A percentile compares a stretch with the other conserved stretches of the same genome.
phyloP scores from a whole-genome alignment of 2,113 vertebrate species.

The Zosterops pallidus region DNA sequence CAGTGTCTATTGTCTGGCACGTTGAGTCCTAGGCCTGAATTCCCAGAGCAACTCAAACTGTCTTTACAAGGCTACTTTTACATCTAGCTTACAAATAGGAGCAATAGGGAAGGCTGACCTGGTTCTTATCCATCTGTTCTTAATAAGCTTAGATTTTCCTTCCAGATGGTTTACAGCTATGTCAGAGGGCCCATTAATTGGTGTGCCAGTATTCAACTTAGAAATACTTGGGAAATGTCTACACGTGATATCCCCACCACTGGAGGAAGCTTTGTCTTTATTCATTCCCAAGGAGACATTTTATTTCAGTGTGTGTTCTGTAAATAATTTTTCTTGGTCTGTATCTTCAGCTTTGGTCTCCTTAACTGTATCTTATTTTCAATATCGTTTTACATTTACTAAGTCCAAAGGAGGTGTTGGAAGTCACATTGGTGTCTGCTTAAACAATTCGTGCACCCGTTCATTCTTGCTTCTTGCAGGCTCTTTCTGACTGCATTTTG shows the following conservation, averaged over 20 bases:
- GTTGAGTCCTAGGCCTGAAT: neutral
- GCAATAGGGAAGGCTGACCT: neutral
- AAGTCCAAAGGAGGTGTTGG: neutral
- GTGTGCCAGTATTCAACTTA: neutral
- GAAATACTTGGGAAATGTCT: neutral
- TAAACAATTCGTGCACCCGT: neutral
- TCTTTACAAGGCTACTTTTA: neutral
- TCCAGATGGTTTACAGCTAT: neutral
- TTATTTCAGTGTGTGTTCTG: neutral
- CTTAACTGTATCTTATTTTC: neutral
- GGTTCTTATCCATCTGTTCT: conserved; percentile 29
- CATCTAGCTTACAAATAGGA: neutral
- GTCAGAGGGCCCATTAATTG: neutral
- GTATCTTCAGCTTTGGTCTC: neutral
- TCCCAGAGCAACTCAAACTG: neutral
- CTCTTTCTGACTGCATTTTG: neutral
- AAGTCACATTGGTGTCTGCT: neutral
- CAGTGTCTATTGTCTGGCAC: neutral
- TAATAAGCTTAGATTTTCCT: conserved; percentile 25
- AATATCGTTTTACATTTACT: neutral
- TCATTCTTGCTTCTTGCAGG: neutral
- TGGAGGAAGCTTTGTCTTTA: neutral
- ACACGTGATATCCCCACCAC: neutral
- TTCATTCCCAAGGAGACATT: neutral
- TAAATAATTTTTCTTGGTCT: neutral